Conservation (phyloP, 2,888 invertebrate species). For the Esperia sulphurella region DNA sequence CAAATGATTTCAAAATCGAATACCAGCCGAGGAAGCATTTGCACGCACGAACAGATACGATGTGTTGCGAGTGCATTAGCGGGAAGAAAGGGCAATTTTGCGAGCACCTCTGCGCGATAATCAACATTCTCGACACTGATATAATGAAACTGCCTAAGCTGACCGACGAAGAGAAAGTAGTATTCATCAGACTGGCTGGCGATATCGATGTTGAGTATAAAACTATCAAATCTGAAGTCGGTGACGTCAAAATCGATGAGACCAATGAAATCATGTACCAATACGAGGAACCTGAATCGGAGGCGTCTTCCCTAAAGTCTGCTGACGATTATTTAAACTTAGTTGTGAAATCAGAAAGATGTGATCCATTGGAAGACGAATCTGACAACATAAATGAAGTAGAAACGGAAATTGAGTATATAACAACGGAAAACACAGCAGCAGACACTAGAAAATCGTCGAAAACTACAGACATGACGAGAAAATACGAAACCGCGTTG, state of each 20-base stretch:
- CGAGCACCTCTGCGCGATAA: constrained; percentile 28
- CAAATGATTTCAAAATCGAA: constrained; percentile 17
- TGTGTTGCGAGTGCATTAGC: constrained; percentile 31
- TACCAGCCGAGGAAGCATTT: constrained; percentile 3
- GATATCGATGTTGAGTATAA: constrained; percentile 4
- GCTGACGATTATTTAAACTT: constrained; percentile 13
- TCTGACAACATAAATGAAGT: neutral
- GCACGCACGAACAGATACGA: constrained; percentile 26
- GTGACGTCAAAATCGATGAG: neutral
- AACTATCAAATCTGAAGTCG: constrained; percentile 2
- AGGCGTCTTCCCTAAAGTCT: neutral
- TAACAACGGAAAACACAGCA: neutral
- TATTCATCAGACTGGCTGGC: constrained; percentile 20
- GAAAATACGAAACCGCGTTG: constrained; percentile 21
- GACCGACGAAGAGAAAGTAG: constrained; percentile 14
- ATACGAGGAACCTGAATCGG: neutral
- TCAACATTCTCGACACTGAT: constrained; percentile 19
- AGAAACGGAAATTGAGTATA: neutral
- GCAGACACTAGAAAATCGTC: neutral
- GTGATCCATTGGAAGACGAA: constrained; percentile 21
- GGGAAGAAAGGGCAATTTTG: constrained; percentile 30
- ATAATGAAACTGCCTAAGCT: constrained; percentile 11
- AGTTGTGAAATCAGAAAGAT: constrained; percentile 17
- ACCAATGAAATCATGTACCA: neutral
- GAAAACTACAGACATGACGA: constrained; percentile 8